These are phyloP conservation scores for Tenthredo livida DNA, from an alignment of 2,888 invertebrate genomes.

Conservation along the genomic window DNA sequence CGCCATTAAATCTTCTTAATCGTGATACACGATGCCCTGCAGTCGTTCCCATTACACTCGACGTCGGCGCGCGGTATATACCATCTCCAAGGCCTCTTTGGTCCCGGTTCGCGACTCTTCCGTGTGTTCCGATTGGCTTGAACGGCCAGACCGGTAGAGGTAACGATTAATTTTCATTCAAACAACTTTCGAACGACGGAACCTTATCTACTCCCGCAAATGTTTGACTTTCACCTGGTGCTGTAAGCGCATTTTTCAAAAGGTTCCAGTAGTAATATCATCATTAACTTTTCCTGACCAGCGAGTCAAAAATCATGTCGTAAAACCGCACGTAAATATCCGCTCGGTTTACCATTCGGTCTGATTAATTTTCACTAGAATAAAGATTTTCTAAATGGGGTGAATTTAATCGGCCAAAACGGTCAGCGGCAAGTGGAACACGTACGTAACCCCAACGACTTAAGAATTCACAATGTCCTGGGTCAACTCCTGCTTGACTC, in stretches of 20 bases:
- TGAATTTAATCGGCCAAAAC: constrained; percentile 52
- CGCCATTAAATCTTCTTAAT: constrained; percentile 53
- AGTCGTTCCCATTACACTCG: constrained; percentile 50
- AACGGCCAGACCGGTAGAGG: constrained; percentile 23
- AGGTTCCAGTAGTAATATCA: background rate
- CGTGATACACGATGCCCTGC: constrained; percentile 52
- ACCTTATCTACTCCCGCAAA: constrained; percentile 28
- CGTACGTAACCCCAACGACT: constrained; percentile 25
- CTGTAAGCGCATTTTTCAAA: background rate
- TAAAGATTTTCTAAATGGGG: background rate
- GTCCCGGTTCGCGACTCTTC: constrained; percentile 47
- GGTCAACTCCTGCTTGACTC: constrained; percentile 50
- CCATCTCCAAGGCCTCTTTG: constrained; percentile 36
- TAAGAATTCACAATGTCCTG: constrained; percentile 47
- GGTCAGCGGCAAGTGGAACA: constrained; percentile 34
- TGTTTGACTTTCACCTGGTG: constrained; percentile 37
- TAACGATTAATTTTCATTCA: constrained; percentile 44
- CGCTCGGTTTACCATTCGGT: background rate
- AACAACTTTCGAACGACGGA: constrained; percentile 25
- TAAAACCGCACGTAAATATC: background rate
- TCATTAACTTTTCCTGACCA: background rate
- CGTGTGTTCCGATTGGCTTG: constrained; percentile 49
- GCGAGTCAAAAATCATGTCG: background rate
- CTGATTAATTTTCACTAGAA: background rate
- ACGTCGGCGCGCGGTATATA: constrained; percentile 35